Evolutionary conservation across 2,113 vertebrate genomes (phyloP).

Genomic region (Rafetus swinhoei): DNA sequence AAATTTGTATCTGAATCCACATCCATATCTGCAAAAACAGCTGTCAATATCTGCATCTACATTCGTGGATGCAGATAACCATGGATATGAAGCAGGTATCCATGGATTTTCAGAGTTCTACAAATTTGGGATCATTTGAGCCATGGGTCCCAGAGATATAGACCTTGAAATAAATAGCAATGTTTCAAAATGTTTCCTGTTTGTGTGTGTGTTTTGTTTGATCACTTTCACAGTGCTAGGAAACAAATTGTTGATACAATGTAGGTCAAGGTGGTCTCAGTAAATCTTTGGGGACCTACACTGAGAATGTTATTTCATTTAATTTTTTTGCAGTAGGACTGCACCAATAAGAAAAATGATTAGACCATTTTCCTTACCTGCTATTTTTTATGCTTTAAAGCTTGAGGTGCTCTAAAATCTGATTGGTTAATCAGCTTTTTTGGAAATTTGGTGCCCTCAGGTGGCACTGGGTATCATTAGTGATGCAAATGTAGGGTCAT

Average conservation of each 20-base stretch:
- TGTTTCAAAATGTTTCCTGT: not conserved
- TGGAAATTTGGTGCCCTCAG: not conserved
- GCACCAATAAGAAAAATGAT: not conserved
- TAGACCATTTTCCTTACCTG: not conserved
- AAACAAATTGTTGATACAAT: not conserved
- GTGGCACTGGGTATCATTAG: not conserved
- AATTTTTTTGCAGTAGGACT: not conserved
- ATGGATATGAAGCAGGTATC: too few relatives aligned
- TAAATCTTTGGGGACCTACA: not conserved
- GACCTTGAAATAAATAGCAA: not conserved
- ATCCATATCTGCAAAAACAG: too few relatives aligned
- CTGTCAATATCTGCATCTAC: too few relatives aligned
- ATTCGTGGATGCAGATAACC: too few relatives aligned
- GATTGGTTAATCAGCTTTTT: not conserved
- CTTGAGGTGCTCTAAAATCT: not conserved
- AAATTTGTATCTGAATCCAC: too few relatives aligned
- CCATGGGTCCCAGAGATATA: not conserved
- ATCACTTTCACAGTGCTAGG: not conserved
- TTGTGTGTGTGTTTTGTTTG: not conserved
- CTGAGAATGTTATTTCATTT: not conserved
- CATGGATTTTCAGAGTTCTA: too few relatives aligned
- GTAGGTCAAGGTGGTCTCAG: not conserved
- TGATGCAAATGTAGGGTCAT: not conserved
- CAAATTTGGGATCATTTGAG: not conserved
- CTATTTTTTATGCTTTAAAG: not conserved